Evolutionary conservation across 2,113 vertebrate species (phyloP), one percentile per base, ranked within the genome.

Genomic region (Siphamia tubifer): DNA sequence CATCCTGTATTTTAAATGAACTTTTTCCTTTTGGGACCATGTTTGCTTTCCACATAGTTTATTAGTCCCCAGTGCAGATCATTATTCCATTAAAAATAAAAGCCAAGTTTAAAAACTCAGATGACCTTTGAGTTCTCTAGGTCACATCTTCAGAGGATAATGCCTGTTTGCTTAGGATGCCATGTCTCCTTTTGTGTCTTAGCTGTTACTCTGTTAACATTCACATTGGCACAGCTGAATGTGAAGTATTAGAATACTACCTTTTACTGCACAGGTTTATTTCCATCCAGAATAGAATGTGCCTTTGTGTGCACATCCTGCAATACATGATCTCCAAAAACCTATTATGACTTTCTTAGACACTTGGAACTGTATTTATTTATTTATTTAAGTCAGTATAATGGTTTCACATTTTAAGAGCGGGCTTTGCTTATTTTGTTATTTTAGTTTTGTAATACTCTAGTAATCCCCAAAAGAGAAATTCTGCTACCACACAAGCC

Each of bases 381-480:
- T 8, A 31, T 23, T 30, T 6, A 19, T 31, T 15, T 25, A 36
- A 15, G n/a, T 56, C 28, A 20, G 3, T 40, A 20, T 25, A 38
- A 44, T 16, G 13, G 19, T 47, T 53, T 62, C 42, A 7, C 19
- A 24, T 28, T 53, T 24, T 27, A 60, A 36, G 44, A 42, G 12
- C 30, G 23, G 39, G 25, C 45, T 23, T 17, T 21, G 55, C 25
- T 42, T 49, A 35, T 64, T 48, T 69, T 65, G 81, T 68, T 20
- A 69, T 81, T 77, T 77, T 19, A 56, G 36, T 53, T 54, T 74
- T 38, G 43, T 63, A 15, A 69, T 73, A 64, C 38, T 60, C 19
- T 25, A 42, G 40, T 61, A 73, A 78, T 76, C 55, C 68, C 63
- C 67, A 53, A 10, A 65, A 61, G 70, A 73, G 39, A 43, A 47